Evolutionary conservation across 1,140 invertebrate species (phyloP).

Genomic region (Whitmania pigra): DNA sequence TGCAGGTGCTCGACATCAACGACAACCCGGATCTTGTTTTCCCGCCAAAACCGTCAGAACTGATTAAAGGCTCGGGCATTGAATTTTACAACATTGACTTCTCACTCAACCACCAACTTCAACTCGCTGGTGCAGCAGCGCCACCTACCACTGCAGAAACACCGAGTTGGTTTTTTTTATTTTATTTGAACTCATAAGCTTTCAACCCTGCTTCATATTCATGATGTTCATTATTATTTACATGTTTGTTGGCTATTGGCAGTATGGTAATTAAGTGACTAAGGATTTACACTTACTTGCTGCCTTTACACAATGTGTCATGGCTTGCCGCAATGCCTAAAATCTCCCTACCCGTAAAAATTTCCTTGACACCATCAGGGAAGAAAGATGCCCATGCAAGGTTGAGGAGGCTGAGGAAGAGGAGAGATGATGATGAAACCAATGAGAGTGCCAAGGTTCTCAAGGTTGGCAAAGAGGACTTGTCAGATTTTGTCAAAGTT

Average conservation of each 20-base stretch:
- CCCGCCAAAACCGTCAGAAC: constrained; percentile 77
- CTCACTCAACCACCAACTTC: constrained; percentile 78
- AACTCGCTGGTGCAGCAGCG: constrained; percentile 76
- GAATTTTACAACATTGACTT: constrained; percentile 99
- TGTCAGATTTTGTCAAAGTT: not conserved
- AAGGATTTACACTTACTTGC: not conserved
- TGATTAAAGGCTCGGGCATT: constrained; percentile 55
- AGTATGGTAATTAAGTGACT: not conserved
- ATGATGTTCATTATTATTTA: too few relatives aligned
- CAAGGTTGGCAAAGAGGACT: constrained; percentile 47
- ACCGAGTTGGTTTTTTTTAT: constrained; percentile 30
- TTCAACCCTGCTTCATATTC: too few relatives aligned
- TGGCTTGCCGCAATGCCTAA: not conserved
- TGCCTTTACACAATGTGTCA: not conserved
- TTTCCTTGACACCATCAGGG: constrained; percentile 20
- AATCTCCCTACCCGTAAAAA: too few relatives aligned
- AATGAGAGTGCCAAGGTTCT: constrained; percentile 85
- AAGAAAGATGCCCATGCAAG: constrained; percentile 78
- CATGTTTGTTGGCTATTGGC: not conserved
- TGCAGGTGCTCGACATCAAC: constrained; percentile 66
- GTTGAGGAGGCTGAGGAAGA: constrained; percentile 54
- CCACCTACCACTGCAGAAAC: constrained; percentile 47
- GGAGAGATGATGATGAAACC: constrained; percentile 54
- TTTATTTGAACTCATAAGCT: not conserved
- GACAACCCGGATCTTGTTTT: constrained; percentile 91